phyloP scores from a whole-genome alignment of 1,140 invertebrate genomes.

The Leptopilina boulardi region DNA sequence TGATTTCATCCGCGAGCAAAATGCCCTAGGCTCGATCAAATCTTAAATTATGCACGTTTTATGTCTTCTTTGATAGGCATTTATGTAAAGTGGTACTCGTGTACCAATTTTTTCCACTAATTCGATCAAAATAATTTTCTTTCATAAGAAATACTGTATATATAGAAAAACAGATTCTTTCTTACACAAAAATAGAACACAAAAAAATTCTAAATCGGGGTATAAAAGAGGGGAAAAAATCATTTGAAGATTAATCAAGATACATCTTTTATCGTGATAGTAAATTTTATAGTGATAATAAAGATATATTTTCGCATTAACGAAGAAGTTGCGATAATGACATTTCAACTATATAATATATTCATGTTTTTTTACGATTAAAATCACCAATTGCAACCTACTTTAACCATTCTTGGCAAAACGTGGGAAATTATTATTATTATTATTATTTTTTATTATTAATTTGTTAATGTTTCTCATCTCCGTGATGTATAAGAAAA shows the following conservation, averaged over 20 bases:
- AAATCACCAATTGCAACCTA: not conserved
- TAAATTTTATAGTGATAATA: conserved; percentile 15
- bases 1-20: conserved; percentile 27
- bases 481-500: not conserved
- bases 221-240: not conserved
- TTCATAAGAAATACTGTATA: not conserved
- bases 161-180: too few relatives aligned
- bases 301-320: not conserved
- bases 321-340: conserved; percentile 12
- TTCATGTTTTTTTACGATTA: not conserved
- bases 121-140: conserved; percentile 29
- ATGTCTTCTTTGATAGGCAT: conserved; percentile 29
- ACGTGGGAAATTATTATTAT: conserved; percentile 13
- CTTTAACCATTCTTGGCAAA: not conserved
- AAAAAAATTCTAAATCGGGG: not conserved
- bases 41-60: conserved; percentile 27
- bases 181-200: not conserved
- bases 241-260: not conserved
- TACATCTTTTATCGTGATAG: not conserved
- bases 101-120: conserved; percentile 25
- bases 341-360: conserved; percentile 6
- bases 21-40: conserved; percentile 12
- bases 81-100: conserved; percentile 24
- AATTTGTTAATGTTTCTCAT: not conserved
- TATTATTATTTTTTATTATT: too few relatives aligned